Percentiles rank a stretch among this genome's conserved stretches.
phyloP scores from a whole-genome alignment of 2,797 vertebrate genomes.

The Anguilla anguilla region DNA sequence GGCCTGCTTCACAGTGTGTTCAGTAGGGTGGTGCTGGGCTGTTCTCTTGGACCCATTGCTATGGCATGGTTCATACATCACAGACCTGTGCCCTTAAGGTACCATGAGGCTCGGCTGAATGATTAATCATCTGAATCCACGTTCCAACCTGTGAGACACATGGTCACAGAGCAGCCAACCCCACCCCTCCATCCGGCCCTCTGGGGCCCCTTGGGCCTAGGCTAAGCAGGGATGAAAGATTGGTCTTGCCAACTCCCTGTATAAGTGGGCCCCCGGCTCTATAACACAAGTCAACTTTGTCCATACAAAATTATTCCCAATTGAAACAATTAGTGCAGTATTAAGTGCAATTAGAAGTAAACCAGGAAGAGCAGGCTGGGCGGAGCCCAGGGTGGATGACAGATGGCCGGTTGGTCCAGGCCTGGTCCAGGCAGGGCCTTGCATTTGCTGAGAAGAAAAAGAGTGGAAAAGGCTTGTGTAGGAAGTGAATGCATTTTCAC shows the following conservation, averaged over 20 bases:
- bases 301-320: conserved; percentile 87
- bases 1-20: conserved; percentile 70
- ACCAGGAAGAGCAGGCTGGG: conserved; percentile 75
- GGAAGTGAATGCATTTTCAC: not conserved
- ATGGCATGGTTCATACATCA: conserved; percentile 87
- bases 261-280: conserved; percentile 83
- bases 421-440: conserved; percentile 74
- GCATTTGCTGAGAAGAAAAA: conserved; percentile 73
- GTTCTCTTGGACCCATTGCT: conserved; percentile 83
- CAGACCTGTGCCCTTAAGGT: conserved; percentile 88
- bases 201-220: conserved; percentile 77
- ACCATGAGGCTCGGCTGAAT: conserved; percentile 86
- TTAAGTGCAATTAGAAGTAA: conserved; percentile 87
- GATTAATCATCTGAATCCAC: conserved; percentile 88
- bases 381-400: conserved; percentile 82
- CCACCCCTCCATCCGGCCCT: conserved; percentile 71
- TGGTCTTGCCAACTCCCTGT: conserved; percentile 87
- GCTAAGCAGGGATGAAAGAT: conserved; percentile 88
- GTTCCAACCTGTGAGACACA: conserved; percentile 86
- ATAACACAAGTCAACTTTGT: conserved; percentile 86
- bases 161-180: conserved; percentile 85
- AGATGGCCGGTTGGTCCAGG: conserved; percentile 81
- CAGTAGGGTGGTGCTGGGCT: conserved; percentile 81
- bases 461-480: not conserved
- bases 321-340: conserved; percentile 89